Evolutionary conservation across 2,888 invertebrate species (phyloP), one percentile per base, ranked within the genome.

Genomic region (Troglohyphantes excavatus): DNA sequence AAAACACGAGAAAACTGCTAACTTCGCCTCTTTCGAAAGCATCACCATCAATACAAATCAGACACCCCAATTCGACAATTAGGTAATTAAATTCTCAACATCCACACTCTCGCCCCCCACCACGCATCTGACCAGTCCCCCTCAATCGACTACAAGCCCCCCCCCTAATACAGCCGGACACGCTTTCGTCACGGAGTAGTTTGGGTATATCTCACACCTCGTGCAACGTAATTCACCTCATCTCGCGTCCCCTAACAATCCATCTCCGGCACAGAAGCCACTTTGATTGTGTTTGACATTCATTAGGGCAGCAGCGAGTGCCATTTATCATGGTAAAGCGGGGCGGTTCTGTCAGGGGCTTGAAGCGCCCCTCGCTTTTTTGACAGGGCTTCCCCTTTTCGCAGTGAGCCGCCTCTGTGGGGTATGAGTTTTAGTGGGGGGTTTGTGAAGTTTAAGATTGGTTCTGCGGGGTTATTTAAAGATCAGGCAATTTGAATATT

Each of bases 271-370:
- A 61, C 61, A 86, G 86, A 63, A 86, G 82, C 86, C 67, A 78
- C 78, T 78, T 68, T 79, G 79, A 87, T 87, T 79, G 87, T 65
- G 79, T 79, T 87, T 87, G 87, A 87, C 87, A 87, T 79, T 87
- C 87, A 87, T 87, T 87, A 87, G 87, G 63, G 72, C 43, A 43
- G 78, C 43, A 43, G 76, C 29, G 59, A 68, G 65, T 59, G 78
- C 78, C 86, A 86, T 86, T 86, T 86, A 86, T 86, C 86, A 86
- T 78, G 43, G 86, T 78, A 70, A 82, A 82, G 82, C 53, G 86
- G 78, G 76, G 86, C 46, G 43, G 13, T 67, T 70, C 61, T 68
- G 76, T 78, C 76, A 70, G 33, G 11, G 23, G 26, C 43, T 63
- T 19, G 39, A 43, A 70, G 39, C 46, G 43, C 13, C 2, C 26